These are phyloP conservation scores for Cryptocheilus praepositus DNA, from an alignment of 2,888 invertebrate genomes.

Conservation along the genomic window DNA sequence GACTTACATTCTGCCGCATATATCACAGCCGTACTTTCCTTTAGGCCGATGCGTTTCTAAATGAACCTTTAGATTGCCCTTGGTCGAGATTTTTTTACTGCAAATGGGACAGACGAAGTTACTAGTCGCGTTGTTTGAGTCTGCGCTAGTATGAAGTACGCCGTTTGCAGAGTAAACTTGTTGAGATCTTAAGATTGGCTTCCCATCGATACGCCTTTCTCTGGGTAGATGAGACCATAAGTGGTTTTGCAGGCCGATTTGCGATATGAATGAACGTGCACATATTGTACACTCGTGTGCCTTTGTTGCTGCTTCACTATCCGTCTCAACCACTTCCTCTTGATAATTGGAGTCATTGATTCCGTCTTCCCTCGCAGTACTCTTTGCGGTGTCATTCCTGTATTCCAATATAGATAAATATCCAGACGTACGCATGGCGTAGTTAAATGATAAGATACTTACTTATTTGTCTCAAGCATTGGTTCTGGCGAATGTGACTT, in stretches of 20 bases:
- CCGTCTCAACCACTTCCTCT: slow-evolving; percentile 40
- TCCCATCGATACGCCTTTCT: slow-evolving; percentile 67
- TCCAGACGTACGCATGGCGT: neutral
- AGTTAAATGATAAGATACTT: slow-evolving; percentile 23
- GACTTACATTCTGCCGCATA: slow-evolving; percentile 83
- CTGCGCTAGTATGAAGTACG: slow-evolving; percentile 67
- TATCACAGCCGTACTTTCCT: slow-evolving; percentile 80
- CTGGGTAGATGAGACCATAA: slow-evolving; percentile 78
- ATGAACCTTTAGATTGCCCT: slow-evolving; percentile 80
- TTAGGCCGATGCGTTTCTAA: slow-evolving; percentile 80
- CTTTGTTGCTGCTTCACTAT: slow-evolving; percentile 64
- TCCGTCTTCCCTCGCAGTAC: slow-evolving; percentile 43
- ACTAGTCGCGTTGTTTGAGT: slow-evolving; percentile 67
- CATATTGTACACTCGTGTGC: slow-evolving; percentile 79
- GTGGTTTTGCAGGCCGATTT: slow-evolving; percentile 80
- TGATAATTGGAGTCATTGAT: slow-evolving; percentile 28
- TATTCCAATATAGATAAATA: slow-evolving; percentile 7
- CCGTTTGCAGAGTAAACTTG: slow-evolving; percentile 67
- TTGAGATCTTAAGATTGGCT: slow-evolving; percentile 64
- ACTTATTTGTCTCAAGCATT: slow-evolving; percentile 57
- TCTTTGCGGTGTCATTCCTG: slow-evolving; percentile 41
- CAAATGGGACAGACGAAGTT: slow-evolving; percentile 79
- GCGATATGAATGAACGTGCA: slow-evolving; percentile 77
- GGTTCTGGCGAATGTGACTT: slow-evolving; percentile 51
- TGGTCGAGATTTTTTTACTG: slow-evolving; percentile 79